These are phyloP conservation scores for Bembecia ichneumoniformis DNA, from an alignment of 2,888 invertebrate species.

Conservation along the genomic window DNA sequence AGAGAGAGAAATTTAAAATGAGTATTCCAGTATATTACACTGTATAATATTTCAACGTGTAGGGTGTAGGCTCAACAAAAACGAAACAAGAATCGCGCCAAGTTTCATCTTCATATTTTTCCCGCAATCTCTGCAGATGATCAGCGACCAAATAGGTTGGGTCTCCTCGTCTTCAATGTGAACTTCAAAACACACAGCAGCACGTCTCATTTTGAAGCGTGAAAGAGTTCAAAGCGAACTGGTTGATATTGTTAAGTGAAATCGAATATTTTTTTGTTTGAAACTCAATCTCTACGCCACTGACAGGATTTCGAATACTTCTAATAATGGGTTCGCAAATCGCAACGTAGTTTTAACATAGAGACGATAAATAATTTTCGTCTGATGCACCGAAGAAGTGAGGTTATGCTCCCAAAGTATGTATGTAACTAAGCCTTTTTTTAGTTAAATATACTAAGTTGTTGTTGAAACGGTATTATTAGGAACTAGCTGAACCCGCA, in stretches of 20 bases:
- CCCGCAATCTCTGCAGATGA: constrained; percentile 24
- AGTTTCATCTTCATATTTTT: constrained; percentile 38
- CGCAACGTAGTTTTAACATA: no score
- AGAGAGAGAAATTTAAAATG: no score
- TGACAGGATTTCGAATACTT: constrained; percentile 7
- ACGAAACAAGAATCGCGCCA: constrained; percentile 22
- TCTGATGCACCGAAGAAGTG: no score
- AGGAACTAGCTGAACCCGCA: no score
- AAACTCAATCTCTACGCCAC: constrained; percentile 11
- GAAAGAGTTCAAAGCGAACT: constrained; percentile 5
- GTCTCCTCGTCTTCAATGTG: neutral
- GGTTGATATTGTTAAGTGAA: constrained; percentile 21
- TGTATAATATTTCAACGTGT: no score
- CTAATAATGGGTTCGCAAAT: neutral
- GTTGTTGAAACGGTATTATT: no score
- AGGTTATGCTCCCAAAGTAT: no score
- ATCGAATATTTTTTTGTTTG: constrained; percentile 26
- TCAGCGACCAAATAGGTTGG: constrained; percentile 9
- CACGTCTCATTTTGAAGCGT: neutral
- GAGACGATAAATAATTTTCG: no score
- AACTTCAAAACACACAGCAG: constrained; percentile 2
- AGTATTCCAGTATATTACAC: no score
- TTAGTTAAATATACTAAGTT: no score
- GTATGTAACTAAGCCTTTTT: no score
- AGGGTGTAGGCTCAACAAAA: constrained; percentile 20